Percentiles rank a stretch among this genome's conserved stretches.
Evolutionary conservation across 1,140 invertebrate genomes (phyloP).

Genomic region (Aphidius ervi): DNA sequence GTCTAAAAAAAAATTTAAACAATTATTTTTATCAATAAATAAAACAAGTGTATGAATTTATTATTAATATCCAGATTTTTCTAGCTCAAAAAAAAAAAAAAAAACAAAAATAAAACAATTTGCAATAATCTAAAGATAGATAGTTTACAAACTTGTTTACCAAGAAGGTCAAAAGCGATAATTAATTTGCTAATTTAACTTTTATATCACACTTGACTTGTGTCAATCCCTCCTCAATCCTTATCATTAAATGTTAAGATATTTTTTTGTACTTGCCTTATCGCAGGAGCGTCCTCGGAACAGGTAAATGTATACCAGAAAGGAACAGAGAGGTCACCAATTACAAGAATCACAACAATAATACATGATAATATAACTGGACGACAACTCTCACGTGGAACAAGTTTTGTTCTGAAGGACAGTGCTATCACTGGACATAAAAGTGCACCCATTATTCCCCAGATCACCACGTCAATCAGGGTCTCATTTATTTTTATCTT

Average conservation of each 20-base stretch:
- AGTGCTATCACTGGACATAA: constrained; percentile 53
- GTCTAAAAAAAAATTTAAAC: constrained; percentile 40
- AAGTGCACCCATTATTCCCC: constrained; percentile 39
- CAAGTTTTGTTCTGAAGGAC: constrained; percentile 50
- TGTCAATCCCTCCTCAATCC: too few relatives aligned
- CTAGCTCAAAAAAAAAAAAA: not conserved
- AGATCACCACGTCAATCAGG: constrained; percentile 45
- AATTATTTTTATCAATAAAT: constrained; percentile 14
- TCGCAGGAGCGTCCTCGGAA: constrained; percentile 32
- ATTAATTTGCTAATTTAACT: not conserved
- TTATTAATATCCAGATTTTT: constrained; percentile 1
- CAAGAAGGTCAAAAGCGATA: not conserved
- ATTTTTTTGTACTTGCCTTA: constrained; percentile 37
- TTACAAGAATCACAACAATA: constrained; percentile 49
- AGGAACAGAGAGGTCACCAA: constrained; percentile 56
- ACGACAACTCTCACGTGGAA: constrained; percentile 49
- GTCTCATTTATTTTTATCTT: constrained; percentile 43
- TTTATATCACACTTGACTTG: too few relatives aligned
- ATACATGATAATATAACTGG: constrained; percentile 53
- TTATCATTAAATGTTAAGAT: too few relatives aligned
- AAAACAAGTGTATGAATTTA: constrained; percentile 12
- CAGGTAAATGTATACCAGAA: constrained; percentile 52
- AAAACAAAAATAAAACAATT: not conserved
- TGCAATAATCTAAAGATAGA: constrained; percentile 1
- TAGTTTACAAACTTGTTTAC: too few relatives aligned